Conservation (phyloP, 2,797 vertebrate species). For the Girardinus metallicus region DNA sequence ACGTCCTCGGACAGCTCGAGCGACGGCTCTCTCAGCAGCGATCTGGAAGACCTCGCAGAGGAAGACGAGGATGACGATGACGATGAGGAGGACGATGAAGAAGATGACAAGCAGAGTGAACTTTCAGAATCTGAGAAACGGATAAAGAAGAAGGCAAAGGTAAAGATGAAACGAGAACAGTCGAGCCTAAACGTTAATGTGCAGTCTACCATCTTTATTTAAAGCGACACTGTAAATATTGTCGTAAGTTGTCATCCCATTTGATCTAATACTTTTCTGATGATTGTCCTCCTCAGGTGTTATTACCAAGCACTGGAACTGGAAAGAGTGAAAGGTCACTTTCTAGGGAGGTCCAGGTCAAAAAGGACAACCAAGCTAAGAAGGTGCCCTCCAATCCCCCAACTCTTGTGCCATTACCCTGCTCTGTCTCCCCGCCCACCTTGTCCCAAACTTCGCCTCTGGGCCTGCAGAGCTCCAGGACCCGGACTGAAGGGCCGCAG, state of each 20-base stretch:
- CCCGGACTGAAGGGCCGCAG: conserved; percentile 89
- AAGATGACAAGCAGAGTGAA: conserved; percentile 90
- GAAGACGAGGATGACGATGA: conserved; percentile 94
- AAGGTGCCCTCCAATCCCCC: conserved; percentile 86
- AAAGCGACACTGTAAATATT: conserved; percentile 1
- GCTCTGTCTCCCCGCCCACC: conserved; percentile 85
- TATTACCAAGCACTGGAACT: conserved; percentile 83
- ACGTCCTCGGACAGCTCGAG: conserved; percentile 94
- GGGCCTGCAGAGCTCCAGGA: conserved; percentile 89
- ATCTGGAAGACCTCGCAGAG: conserved; percentile 94
- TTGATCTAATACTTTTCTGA: conserved; percentile 18
- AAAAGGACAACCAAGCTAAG: conserved; percentile 84
- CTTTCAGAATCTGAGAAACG: conserved; percentile 89
- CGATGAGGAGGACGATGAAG: conserved; percentile 90
- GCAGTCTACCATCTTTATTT: neutral
- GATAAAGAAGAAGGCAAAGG: conserved; percentile 91
- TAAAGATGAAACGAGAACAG: conserved; percentile 49
- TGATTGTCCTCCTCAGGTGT: conserved; percentile 78
- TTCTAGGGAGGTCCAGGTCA: conserved; percentile 83
- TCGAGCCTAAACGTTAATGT: neutral
- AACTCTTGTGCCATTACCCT: conserved; percentile 85
- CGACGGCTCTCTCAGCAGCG: conserved; percentile 95
- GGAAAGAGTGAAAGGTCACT: conserved; percentile 85
- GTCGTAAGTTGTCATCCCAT: conserved; percentile 22
- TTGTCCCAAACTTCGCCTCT: conserved; percentile 89